These are phyloP conservation scores for Limnephilus lunatus DNA, from an alignment of 2,888 invertebrate species.

Conservation along the genomic window DNA sequence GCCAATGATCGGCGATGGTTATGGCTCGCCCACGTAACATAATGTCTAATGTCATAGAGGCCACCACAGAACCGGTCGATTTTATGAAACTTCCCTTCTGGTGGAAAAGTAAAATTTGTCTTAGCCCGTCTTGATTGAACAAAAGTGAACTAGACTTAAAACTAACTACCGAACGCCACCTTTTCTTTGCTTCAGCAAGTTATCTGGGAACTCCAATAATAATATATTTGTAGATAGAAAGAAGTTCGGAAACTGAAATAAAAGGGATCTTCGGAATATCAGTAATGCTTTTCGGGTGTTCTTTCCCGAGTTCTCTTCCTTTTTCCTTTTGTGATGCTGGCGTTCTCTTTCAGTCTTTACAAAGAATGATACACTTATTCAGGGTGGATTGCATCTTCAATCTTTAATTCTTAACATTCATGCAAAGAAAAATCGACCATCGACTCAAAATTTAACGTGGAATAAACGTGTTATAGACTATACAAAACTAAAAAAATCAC, in stretches of 20 bases:
- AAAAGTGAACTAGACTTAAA: conserved; percentile 33
- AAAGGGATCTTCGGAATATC: conserved; percentile 64
- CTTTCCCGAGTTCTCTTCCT: conserved; percentile 35
- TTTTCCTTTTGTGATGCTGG: conserved; percentile 14
- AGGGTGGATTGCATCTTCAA: conserved; percentile 43
- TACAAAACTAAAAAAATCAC: too few species aligned
- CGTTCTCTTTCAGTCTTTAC: conserved; percentile 15
- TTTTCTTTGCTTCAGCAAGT: conserved; percentile 44
- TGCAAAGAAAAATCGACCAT: too few species aligned
- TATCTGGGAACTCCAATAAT: conserved; percentile 65
- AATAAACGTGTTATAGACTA: too few species aligned
- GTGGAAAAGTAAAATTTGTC: neutral
- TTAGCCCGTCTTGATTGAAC: conserved; percentile 15
- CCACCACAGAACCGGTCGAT: neutral
- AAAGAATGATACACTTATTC: conserved; percentile 47
- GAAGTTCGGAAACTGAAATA: conserved; percentile 65
- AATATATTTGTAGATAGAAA: conserved; percentile 60
- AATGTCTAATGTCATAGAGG: neutral
- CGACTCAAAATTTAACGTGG: too few species aligned
- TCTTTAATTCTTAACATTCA: too few species aligned
- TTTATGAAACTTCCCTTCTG: conserved; percentile 5
- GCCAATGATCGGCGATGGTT: conserved; percentile 5
- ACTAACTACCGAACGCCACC: conserved; percentile 40
- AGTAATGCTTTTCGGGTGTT: conserved; percentile 61
- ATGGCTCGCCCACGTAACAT: neutral